Conservation (phyloP, 2,113 vertebrate genomes). For the Rhinopithecus roxellana region DNA sequence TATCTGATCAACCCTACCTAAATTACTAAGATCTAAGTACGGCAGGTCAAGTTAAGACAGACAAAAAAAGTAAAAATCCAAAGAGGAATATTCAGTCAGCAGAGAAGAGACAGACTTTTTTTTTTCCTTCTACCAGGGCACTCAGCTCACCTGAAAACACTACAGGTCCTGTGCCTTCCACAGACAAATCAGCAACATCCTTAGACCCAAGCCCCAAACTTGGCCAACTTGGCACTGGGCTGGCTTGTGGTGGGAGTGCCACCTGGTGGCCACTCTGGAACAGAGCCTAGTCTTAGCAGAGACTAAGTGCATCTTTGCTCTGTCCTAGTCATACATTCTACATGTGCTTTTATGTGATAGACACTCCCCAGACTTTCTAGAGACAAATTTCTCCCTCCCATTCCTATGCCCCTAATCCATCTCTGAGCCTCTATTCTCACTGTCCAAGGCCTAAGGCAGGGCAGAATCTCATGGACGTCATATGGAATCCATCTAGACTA, state of each 20-base stretch:
- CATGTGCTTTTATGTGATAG: neutral
- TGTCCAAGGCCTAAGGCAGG: neutral
- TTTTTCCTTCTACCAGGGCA: neutral
- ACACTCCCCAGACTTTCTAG: neutral
- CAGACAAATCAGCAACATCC: neutral
- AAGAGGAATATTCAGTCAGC: neutral
- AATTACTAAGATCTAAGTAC: neutral
- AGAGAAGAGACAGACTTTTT: neutral
- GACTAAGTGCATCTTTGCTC: neutral
- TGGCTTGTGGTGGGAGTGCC: constrained; percentile 48
- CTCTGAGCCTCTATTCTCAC: neutral
- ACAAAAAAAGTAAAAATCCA: neutral
- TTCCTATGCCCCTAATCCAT: neutral
- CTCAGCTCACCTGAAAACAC: neutral
- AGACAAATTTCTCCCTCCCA: neutral
- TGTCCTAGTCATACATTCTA: too few species aligned
- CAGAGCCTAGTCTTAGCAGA: neutral
- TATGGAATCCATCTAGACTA: neutral
- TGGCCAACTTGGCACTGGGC: neutral
- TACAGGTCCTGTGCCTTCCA: neutral
- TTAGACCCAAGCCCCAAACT: neutral
- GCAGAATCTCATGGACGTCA: constrained; percentile 34
- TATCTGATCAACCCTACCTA: neutral
- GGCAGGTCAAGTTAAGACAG: neutral
- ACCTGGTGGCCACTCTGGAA: constrained; percentile 61